phyloP scores from a whole-genome alignment of 2,113 vertebrate species.

The Ahaetulla prasina region DNA sequence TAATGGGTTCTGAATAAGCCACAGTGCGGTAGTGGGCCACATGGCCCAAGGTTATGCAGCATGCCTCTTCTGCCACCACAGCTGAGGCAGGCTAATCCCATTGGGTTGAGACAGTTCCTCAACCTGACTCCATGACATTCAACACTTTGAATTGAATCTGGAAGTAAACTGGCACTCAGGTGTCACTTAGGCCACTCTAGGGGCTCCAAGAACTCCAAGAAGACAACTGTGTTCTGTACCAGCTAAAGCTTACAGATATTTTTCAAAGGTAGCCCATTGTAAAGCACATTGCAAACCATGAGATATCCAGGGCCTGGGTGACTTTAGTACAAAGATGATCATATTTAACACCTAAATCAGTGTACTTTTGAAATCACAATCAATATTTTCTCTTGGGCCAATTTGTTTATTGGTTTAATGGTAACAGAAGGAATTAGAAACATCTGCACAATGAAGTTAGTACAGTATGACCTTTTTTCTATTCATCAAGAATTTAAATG shows the following conservation, averaged over 20 bases:
- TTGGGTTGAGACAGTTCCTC: neutral
- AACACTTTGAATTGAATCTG: neutral
- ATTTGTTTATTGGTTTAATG: neutral
- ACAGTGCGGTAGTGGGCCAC: too few species aligned
- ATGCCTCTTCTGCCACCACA: neutral
- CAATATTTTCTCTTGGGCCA: neutral
- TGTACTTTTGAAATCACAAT: neutral
- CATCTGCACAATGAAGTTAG: neutral
- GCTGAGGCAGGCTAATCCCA: neutral
- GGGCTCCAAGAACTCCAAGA: neutral
- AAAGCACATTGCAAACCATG: neutral
- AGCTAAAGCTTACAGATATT: neutral
- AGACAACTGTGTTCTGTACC: neutral
- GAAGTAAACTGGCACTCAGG: neutral
- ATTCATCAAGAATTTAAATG: neutral
- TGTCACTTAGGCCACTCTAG: neutral
- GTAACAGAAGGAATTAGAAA: neutral
- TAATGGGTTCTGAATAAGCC: too few species aligned
- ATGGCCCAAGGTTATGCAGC: too few species aligned
- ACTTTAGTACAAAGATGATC: neutral
- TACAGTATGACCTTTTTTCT: neutral
- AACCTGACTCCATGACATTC: neutral
- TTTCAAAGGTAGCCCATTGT: neutral
- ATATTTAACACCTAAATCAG: neutral
- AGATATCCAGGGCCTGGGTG: neutral